Evolutionary conservation across 2,113 vertebrate species (phyloP).

Genomic region (Anas platyrhynchos): DNA sequence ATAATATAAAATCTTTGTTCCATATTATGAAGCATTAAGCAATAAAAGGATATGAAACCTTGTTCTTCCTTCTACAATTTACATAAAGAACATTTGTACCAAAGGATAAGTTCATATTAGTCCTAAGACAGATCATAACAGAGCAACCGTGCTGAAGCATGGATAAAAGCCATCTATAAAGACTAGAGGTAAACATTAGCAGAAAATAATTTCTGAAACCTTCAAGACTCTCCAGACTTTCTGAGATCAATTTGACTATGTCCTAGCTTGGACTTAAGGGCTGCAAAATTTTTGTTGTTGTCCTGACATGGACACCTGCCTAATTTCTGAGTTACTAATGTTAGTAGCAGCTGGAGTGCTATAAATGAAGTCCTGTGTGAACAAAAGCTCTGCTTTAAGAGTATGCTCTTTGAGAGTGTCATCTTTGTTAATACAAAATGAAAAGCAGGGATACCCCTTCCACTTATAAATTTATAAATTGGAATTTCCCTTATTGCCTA

Average conservation of each 20-base stretch:
- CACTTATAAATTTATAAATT: neutral
- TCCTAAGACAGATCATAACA: constrained; percentile 5
- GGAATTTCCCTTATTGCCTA: constrained; percentile 2
- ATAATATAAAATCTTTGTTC: constrained; percentile 23
- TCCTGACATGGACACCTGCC: neutral
- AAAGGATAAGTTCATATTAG: constrained; percentile 21
- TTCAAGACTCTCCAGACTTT: neutral
- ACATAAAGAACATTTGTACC: constrained; percentile 37
- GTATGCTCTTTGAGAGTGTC: neutral
- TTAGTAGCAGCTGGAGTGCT: neutral
- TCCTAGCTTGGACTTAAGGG: neutral
- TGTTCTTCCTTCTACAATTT: constrained; percentile 22
- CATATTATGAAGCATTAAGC: constrained; percentile 36
- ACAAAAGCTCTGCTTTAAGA: neutral
- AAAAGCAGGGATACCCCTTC: neutral
- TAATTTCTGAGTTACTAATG: constrained; percentile 27
- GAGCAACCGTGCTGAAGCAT: constrained; percentile 26
- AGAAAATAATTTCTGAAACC: constrained; percentile 24
- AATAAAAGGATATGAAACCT: constrained; percentile 46
- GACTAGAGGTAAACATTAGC: neutral
- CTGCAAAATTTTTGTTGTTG: neutral
- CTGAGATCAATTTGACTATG: neutral
- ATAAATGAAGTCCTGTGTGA: neutral
- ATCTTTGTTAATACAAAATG: neutral
- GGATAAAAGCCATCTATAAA: constrained; percentile 29